Evolutionary conservation across 23 tunicate genomes (phyloP), one percentile per base, ranked within the genome.

Genomic region (Diplosoma virens): DNA sequence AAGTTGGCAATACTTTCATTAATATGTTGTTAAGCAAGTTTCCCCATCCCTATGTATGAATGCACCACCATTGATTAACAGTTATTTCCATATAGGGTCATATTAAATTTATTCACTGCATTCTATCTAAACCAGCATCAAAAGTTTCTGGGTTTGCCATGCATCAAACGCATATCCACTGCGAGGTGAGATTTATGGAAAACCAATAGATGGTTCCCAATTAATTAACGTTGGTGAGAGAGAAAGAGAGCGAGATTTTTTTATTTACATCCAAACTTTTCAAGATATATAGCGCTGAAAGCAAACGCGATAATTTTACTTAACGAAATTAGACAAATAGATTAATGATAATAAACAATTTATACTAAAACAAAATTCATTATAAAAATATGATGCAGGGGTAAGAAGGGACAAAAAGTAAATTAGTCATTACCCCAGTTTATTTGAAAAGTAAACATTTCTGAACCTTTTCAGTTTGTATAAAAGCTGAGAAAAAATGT

Each of bases 131-230:
- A 55, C 50, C 50, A 25, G 61, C 61, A 55, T n/a, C 23, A 55
- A 55, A 25, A 4, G n/a, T 55, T 55, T 55, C 61, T 55, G 61
- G 61, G 17, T 25, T 55, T 55, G 61, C 23, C 25, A 55, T 55
- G 61, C 22, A 18, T 61, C 69, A 61, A 61, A 61, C 69, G 35
- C 69, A 61, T 61, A 61, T 35, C 69, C 69, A 26, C 69, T 61
- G 69, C 35, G 30, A 61, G 69, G 69, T 61, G 6, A 29, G 69
- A 27, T 61, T 61, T 27, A 61, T 61, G 35, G 69, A 61, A 61
- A 61, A 61, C 35, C 69, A 61, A 61, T n/a, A 61, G 35, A 27
- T 61, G 69, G 69, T 26, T n/a, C 69, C 69, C 69, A n/a, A n/a
- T n/a, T n/a, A n/a, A n/a, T n/a, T n/a, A n/a, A n/a, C n/a, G n/a